phyloP scores from a whole-genome alignment of 2,113 vertebrate species.

The Bucco capensis region DNA sequence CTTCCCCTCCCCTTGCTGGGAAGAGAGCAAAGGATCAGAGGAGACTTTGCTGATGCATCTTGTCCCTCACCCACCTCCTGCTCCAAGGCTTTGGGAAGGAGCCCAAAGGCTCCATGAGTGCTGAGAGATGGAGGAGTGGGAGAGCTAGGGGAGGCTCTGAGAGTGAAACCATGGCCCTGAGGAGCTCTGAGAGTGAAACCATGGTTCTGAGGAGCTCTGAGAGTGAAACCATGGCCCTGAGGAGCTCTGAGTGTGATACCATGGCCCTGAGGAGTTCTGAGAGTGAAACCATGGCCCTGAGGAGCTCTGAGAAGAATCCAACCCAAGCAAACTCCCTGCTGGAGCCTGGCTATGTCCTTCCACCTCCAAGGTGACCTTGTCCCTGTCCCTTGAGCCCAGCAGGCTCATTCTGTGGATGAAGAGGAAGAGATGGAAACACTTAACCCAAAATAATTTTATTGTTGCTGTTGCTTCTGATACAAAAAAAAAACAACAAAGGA shows the following conservation, averaged over 20 bases:
- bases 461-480: constrained; percentile 75
- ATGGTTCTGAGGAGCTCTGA: too few relatives aligned
- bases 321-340: too few relatives aligned
- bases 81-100: neutral
- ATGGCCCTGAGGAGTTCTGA: neutral
- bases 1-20: neutral
- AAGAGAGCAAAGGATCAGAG: neutral
- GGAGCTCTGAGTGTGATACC: neutral
- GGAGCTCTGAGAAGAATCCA: neutral
- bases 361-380: accelerated
- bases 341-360: neutral
- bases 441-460: constrained; percentile 96
- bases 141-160: neutral
- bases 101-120: neutral
- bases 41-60: accelerated
- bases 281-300: neutral
- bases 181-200: too few relatives aligned
- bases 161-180: too few relatives aligned
- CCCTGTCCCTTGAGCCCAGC: accelerated
- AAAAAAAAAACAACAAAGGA: neutral
- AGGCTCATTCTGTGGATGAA: accelerated
- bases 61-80: neutral
- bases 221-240: too few relatives aligned
- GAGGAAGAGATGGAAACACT: constrained; percentile 24
- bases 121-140: neutral